Percentiles rank a stretch among this genome's conserved stretches.
phyloP scores from a whole-genome alignment of 2,888 invertebrate species.

The Poecilobothrus nobilitatus region DNA sequence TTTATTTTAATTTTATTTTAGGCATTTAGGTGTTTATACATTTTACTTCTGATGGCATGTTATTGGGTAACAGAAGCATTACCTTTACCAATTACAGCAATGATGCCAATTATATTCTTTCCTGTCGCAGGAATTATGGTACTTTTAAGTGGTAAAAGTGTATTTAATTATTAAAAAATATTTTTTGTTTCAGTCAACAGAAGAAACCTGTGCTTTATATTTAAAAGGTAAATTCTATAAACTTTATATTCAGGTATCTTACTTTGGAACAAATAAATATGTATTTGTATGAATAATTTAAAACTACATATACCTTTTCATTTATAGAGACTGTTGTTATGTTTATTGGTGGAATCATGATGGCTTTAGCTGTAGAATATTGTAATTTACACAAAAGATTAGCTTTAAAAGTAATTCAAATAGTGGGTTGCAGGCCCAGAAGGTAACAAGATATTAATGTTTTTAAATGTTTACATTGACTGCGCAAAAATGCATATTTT shows the following conservation, averaged over 20 bases:
- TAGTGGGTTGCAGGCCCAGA: slow-evolving; percentile 66
- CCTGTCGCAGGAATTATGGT: slow-evolving; percentile 72
- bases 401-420: slow-evolving; percentile 72
- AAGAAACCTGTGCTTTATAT: slow-evolving; percentile 60
- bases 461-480: too few relatives aligned
- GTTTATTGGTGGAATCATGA: slow-evolving; percentile 83
- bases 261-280: too few relatives aligned
- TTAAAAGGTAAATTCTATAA: too few relatives aligned
- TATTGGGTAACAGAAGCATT: slow-evolving; percentile 78
- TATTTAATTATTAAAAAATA: too few relatives aligned
- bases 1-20: slow-evolving; percentile 37
- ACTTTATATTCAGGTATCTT: slow-evolving; percentile 46
- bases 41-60: slow-evolving; percentile 71
- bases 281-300: too few relatives aligned
- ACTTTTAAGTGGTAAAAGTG: too few relatives aligned
- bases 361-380: slow-evolving; percentile 83
- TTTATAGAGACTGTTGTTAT: slow-evolving; percentile 66
- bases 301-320: too few relatives aligned
- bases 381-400: slow-evolving; percentile 82
- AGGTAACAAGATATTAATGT: too few relatives aligned
- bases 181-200: slow-evolving; percentile 46
- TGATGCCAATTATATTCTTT: slow-evolving; percentile 74
- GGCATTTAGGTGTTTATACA: slow-evolving; percentile 67
- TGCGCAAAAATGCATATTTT: too few relatives aligned
- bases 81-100: slow-evolving; percentile 72